Evolutionary conservation across 2,888 invertebrate species (phyloP).

Genomic region (Hecatera dysodea): DNA sequence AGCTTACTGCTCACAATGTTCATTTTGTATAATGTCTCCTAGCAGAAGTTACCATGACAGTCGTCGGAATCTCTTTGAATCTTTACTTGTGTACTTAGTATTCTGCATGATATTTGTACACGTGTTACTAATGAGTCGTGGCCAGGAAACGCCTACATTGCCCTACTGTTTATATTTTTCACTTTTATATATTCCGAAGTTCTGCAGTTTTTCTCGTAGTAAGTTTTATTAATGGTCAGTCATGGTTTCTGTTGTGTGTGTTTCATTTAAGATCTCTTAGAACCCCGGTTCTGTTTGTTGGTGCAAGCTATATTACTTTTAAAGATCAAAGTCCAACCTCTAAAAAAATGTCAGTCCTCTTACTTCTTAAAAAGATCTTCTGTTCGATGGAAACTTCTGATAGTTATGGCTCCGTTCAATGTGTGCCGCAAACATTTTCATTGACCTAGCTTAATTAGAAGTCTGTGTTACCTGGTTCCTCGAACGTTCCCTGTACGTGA

Average conservation of each 20-base stretch:
- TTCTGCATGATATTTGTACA: slow-evolving; percentile 5
- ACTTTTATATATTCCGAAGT: background rate
- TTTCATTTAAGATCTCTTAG: too few species aligned
- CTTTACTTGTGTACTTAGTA: slow-evolving; percentile 1
- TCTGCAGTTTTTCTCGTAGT: background rate
- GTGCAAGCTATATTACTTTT: background rate
- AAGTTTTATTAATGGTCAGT: too few species aligned
- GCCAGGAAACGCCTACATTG: background rate
- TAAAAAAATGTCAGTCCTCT: too few species aligned
- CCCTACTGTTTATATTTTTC: background rate
- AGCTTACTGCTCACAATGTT: background rate
- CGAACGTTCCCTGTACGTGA: too few species aligned
- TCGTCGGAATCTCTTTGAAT: background rate
- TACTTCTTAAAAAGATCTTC: too few species aligned
- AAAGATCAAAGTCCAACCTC: too few species aligned
- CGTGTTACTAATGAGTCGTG: slow-evolving; percentile 14
- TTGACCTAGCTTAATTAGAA: too few species aligned
- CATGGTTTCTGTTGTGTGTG: background rate
- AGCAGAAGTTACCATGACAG: background rate
- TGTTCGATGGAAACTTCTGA: too few species aligned
- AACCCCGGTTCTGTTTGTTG: too few species aligned
- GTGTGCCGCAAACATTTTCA: too few species aligned
- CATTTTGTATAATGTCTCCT: background rate
- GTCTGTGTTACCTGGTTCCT: too few species aligned
- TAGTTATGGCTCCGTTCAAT: too few species aligned